Evolutionary conservation across 2,113 vertebrate species (phyloP), one percentile per base, ranked within the genome.

Genomic region (Pomatostomus ruficeps): DNA sequence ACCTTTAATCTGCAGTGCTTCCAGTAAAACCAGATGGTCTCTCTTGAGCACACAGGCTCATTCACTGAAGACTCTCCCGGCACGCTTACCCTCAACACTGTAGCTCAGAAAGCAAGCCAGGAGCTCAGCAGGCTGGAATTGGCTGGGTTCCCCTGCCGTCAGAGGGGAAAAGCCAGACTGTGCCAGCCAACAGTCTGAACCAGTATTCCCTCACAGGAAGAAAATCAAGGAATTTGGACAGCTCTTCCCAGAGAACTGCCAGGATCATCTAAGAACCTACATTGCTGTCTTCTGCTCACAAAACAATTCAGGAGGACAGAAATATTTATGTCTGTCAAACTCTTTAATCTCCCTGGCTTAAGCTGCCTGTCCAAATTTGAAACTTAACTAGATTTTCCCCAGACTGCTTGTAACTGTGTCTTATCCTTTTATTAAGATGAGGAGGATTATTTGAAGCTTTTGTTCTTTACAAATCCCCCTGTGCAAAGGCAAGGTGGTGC

Each of bases 371-470:
- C 90, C 72, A 89, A 80, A 87, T 78, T 58, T 57, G 40, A 54
- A 88, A 38, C 49, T 33, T 63, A 85, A 89, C 70, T 95, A 87
- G 87, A 97, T 84, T 92, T 96, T 84, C 68, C 58, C 75, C 76
- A 93, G 55, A 67, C 65, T 61, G 63, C 52, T 93, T 96, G 88
- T 80, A 93, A 96, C 86, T 91, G 94, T 72, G 36, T 79, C 67
- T 95, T 88, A 93, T 85, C 28, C 85, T 65, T 93, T 95, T 95
- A 95, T 95, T 88, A 93, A 92, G 62, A 96, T 94, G 97, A 96
- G 61, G 67, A 89, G 88, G 93, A 96, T 96, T 93, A 92, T 45
- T 86, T 85, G 51, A 89, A 85, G 74, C 73, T 88, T 90, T 95
- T 97, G 85, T 92, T 96, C 77, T 94, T 85, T 88, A 92, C 75